A percentile compares a stretch with the other conserved stretches of the same genome.
These are phyloP conservation scores for Bacillus rossius DNA, from an alignment of 1,140 invertebrate species.

Conservation along the genomic window DNA sequence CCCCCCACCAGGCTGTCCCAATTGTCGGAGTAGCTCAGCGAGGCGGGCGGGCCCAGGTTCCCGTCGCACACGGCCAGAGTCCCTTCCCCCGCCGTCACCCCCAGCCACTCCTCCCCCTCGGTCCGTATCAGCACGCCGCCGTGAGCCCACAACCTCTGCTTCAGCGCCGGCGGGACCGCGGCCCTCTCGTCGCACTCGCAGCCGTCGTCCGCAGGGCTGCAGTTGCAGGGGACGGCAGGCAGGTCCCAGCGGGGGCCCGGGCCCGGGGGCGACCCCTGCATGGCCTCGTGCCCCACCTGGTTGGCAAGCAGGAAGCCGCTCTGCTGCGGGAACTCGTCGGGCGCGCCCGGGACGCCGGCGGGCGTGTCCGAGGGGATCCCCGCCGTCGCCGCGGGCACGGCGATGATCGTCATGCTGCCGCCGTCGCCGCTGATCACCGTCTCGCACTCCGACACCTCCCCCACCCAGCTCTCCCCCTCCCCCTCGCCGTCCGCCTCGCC, in stretches of 20 bases:
- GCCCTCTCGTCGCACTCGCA: no score
- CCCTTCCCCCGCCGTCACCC: conserved; percentile 3
- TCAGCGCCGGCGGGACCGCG: no score
- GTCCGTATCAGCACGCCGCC: not conserved
- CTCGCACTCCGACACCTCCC: conserved; percentile 25
- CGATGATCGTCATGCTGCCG: not conserved
- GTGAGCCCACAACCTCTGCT: no score
- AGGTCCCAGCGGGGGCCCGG: no score
- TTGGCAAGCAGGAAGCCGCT: conserved; percentile 14
- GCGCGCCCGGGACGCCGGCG: not conserved
- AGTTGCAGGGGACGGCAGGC: conserved; percentile 14
- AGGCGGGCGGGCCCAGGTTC: not conserved
- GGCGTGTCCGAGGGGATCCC: not conserved
- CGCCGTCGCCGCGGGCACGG: not conserved
- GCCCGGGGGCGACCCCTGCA: not conserved
- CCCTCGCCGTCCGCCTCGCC: conserved; percentile 21
- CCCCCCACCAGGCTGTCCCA: conserved; percentile 13
- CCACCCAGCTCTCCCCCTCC: conserved; percentile 18
- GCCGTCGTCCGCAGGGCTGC: conserved; percentile 1
- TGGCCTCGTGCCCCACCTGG: conserved; percentile 9
- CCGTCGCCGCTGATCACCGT: conserved; percentile 10
- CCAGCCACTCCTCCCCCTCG: conserved; percentile 7
- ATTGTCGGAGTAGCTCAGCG: conserved; percentile 11
- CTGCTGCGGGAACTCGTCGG: not conserved
- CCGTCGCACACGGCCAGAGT: conserved; percentile 11